Evolutionary conservation across 1,140 invertebrate genomes (phyloP).

Genomic region (Drosophila simulans): DNA sequence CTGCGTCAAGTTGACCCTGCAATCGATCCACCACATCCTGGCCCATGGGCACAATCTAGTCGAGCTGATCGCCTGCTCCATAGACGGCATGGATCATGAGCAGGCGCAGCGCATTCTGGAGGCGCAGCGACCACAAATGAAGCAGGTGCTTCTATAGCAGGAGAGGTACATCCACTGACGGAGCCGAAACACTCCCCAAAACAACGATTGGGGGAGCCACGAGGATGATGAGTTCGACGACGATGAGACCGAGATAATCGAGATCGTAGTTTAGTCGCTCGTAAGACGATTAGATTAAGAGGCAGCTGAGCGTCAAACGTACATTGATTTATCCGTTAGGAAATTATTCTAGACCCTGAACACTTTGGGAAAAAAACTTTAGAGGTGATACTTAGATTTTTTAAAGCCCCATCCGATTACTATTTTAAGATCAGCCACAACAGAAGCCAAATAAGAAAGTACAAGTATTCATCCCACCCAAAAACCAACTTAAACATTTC

Average conservation of each 20-base stretch:
- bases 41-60: constrained; percentile 44
- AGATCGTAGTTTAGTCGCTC: constrained; percentile 44
- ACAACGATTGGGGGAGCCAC: constrained; percentile 36
- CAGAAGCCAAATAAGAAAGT: constrained; percentile 60
- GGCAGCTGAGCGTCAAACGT: constrained; percentile 35
- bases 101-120: constrained; percentile 48
- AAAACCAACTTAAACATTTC: constrained; percentile 37
- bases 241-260: constrained; percentile 49
- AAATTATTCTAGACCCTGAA: constrained; percentile 1
- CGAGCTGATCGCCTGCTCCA: constrained; percentile 64
- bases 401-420: constrained; percentile 14
- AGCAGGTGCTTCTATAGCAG: constrained; percentile 71
- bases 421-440: constrained; percentile 10
- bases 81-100: constrained; percentile 59
- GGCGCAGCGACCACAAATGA: constrained; percentile 49
- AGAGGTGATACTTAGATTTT: constrained; percentile 56
- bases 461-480: constrained; percentile 46
- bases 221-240: constrained; percentile 41
- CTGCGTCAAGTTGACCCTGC: constrained; percentile 51
- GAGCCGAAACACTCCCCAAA: constrained; percentile 36
- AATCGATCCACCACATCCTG: constrained; percentile 57
- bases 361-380: constrained; percentile 32
- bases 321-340: constrained; percentile 11
- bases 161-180: constrained; percentile 75
- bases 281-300: constrained; percentile 24